Conservation (phyloP, 2,113 vertebrate genomes). For the Cryptoleucopteryx plumbea region DNA sequence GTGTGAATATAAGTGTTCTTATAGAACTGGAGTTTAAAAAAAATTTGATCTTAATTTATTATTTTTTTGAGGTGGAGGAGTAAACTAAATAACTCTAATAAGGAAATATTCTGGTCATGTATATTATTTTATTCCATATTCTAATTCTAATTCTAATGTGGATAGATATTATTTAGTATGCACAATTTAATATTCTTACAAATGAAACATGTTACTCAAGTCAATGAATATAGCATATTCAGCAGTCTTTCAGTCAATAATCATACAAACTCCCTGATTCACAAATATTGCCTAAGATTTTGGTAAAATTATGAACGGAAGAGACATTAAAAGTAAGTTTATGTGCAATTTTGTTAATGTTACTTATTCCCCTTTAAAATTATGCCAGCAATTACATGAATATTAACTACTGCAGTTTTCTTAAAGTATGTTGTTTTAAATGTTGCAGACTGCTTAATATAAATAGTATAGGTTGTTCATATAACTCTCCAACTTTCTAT, state of each 20-base stretch:
- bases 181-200: neutral
- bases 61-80: neutral
- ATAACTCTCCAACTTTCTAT: neutral
- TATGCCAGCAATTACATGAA: neutral
- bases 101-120: neutral
- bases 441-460: neutral
- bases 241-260: neutral
- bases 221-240: neutral
- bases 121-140: neutral
- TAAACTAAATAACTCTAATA: neutral
- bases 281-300: neutral
- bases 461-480: neutral
- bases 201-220: neutral
- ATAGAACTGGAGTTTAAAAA: neutral
- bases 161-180: neutral
- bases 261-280: neutral
- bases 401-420: neutral
- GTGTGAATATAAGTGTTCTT: neutral
- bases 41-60: neutral
- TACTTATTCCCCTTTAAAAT: neutral
- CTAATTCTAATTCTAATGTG: neutral
- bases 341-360: neutral
- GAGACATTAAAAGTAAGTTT: neutral
- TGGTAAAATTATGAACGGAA: neutral
- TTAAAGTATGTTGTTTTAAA: neutral